Percentiles rank a stretch among this genome's conserved stretches.
Evolutionary conservation across 2,113 vertebrate species (phyloP).

Genomic region (Rattus norvegicus): DNA sequence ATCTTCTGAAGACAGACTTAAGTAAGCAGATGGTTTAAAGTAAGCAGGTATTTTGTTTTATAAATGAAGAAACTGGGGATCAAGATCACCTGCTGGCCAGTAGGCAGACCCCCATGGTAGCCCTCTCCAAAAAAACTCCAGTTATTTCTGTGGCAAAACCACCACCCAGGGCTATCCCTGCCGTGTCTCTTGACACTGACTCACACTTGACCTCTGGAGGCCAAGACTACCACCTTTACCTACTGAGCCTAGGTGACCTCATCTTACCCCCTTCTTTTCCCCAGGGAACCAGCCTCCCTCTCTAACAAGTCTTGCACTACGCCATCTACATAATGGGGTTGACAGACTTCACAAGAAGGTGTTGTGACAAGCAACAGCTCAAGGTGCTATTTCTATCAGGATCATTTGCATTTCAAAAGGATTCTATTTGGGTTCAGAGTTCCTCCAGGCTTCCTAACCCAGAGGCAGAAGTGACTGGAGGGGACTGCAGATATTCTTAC

Average conservation of each 20-base stretch:
- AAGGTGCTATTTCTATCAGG: not conserved
- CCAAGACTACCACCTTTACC: not conserved
- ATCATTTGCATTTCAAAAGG: constrained; percentile 44
- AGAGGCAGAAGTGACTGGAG: not conserved
- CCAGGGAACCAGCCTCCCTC: not conserved
- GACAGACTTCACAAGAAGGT: not conserved
- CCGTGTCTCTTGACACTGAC: not conserved
- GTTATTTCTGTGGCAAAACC: not conserved
- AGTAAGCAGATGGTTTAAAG: not conserved
- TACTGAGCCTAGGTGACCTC: not conserved
- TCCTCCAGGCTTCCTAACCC: not conserved
- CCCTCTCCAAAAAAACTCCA: not conserved
- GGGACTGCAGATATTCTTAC: not conserved
- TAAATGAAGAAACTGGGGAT: not conserved
- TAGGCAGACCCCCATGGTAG: not conserved
- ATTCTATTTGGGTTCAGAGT: not conserved
- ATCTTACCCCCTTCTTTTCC: not conserved
- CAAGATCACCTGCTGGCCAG: not conserved
- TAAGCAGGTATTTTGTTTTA: not conserved
- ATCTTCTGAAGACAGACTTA: not conserved
- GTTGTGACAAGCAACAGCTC: not conserved
- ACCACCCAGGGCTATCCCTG: not conserved
- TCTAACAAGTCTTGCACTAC: not conserved
- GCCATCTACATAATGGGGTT: not conserved
- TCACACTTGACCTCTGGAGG: not conserved